phyloP scores from a whole-genome alignment of 2,797 vertebrate genomes.

The Paratrypauchen microcephalus region DNA sequence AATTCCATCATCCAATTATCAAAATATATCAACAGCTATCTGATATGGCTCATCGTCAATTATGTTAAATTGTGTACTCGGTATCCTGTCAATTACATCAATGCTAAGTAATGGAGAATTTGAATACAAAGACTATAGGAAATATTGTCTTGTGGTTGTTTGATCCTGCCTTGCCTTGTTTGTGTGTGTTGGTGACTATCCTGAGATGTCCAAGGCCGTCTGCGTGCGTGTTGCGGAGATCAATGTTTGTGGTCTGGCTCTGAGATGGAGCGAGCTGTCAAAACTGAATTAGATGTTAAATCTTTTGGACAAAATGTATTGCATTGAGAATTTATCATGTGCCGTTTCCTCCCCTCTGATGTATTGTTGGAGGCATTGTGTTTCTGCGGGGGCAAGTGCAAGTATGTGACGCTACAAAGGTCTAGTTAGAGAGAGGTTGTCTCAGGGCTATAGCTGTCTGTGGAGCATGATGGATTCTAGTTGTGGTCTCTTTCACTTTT shows the following conservation, averaged over 20 bases:
- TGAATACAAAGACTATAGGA: neutral
- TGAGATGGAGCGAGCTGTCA: constrained; percentile 90
- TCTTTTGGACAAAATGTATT: constrained; percentile 91
- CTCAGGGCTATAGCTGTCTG: constrained; percentile 86
- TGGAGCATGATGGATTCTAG: constrained; percentile 72
- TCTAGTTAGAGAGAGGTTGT: constrained; percentile 84
- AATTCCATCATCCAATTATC: no score
- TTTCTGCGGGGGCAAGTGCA: constrained; percentile 15
- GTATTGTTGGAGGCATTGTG: constrained; percentile 74
- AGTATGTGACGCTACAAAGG: constrained; percentile 72
- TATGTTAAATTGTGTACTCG: neutral
- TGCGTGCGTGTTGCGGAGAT: constrained; percentile 76
- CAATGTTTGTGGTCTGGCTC: constrained; percentile 80
- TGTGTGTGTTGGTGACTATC: constrained; percentile 26
- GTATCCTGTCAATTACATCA: neutral
- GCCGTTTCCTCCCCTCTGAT: constrained; percentile 89
- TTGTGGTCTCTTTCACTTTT: constrained; percentile 43
- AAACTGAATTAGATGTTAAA: constrained; percentile 98
- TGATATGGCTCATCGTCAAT: no score
- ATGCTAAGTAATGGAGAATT: neutral
- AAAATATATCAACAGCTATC: no score
- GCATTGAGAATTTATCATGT: constrained; percentile 94
- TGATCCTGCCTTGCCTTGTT: neutral
- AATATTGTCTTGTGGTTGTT: neutral
- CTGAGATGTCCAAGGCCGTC: constrained; percentile 84